These are phyloP conservation scores for Venusia cambrica DNA, from an alignment of 2,888 invertebrate species.

Conservation along the genomic window DNA sequence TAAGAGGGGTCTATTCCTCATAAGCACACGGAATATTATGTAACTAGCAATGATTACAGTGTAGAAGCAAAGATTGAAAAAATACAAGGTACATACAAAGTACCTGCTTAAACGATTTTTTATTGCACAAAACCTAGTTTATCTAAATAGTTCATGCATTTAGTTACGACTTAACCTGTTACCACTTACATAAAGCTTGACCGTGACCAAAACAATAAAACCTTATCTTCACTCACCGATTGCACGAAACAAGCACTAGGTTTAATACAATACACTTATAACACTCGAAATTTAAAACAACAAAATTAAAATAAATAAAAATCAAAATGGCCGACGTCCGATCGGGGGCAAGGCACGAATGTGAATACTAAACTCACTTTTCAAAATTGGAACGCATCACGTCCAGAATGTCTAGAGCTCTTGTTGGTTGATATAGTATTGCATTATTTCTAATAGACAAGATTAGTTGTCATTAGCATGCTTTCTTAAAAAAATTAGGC, in stretches of 20 bases:
- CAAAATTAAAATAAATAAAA: conserved; percentile 37
- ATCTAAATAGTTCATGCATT: too few species aligned
- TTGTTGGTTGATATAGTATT: conserved; percentile 17
- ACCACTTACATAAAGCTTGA: background rate
- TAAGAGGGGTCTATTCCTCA: too few species aligned
- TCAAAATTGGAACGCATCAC: conserved; percentile 59
- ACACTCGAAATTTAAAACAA: conserved; percentile 22
- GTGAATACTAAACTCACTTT: conserved; percentile 67
- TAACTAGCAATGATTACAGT: too few species aligned
- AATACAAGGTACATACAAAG: too few species aligned
- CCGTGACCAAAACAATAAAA: conserved; percentile 2
- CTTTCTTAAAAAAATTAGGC: too few species aligned
- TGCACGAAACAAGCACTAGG: conserved; percentile 15
- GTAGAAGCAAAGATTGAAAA: too few species aligned
- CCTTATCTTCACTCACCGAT: conserved; percentile 14
- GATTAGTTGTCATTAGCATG: too few species aligned
- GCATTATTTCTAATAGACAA: too few species aligned
- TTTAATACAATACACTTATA: conserved; percentile 16
- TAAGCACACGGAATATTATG: too few species aligned
- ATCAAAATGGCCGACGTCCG: conserved; percentile 51
- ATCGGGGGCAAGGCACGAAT: conserved; percentile 48
- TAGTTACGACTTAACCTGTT: too few species aligned
- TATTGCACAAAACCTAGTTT: too few species aligned
- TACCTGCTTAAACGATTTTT: too few species aligned
- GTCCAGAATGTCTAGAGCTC: conserved; percentile 43